These are phyloP conservation scores for Apoda limacodes DNA, from an alignment of 2,888 invertebrate genomes.

Conservation along the genomic window DNA sequence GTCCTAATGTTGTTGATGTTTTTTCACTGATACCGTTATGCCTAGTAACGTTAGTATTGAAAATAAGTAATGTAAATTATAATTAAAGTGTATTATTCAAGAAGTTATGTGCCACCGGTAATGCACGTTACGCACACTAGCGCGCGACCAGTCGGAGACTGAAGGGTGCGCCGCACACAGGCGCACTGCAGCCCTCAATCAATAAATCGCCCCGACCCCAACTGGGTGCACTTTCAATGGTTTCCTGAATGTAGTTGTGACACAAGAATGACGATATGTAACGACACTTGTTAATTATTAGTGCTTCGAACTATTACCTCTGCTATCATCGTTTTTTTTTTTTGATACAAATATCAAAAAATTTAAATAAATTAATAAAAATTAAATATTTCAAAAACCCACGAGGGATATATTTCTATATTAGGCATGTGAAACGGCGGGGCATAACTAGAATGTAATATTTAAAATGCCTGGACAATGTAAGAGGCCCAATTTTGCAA, in stretches of 20 bases:
- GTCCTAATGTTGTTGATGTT: slow-evolving; percentile 16
- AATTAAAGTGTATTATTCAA: not conserved
- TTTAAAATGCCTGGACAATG: too few species aligned
- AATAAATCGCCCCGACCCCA: slow-evolving; percentile 51
- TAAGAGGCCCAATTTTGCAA: too few species aligned
- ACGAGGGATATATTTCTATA: not conserved
- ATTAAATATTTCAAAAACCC: slow-evolving; percentile 1
- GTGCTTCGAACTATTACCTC: not conserved
- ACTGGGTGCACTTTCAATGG: slow-evolving; percentile 43
- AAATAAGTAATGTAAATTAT: too few species aligned
- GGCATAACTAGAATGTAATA: too few species aligned
- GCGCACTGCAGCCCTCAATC: slow-evolving; percentile 46
- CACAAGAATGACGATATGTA: too few species aligned
- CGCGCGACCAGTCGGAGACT: slow-evolving; percentile 23
- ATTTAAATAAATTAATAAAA: slow-evolving; percentile 5
- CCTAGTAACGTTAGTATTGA: too few species aligned
- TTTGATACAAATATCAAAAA: slow-evolving; percentile 11
- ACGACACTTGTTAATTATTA: slow-evolving; percentile 6
- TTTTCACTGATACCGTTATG: too few species aligned
- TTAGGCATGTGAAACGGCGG: not conserved
- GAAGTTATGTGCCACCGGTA: too few species aligned
- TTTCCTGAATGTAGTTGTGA: slow-evolving; percentile 34
- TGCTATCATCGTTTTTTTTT: slow-evolving; percentile 7
- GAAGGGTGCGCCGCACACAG: slow-evolving; percentile 35
- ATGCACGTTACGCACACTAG: slow-evolving; percentile 28